Evolutionary conservation across 2,888 invertebrate genomes (phyloP).

Genomic region (Tachina lurida): DNA sequence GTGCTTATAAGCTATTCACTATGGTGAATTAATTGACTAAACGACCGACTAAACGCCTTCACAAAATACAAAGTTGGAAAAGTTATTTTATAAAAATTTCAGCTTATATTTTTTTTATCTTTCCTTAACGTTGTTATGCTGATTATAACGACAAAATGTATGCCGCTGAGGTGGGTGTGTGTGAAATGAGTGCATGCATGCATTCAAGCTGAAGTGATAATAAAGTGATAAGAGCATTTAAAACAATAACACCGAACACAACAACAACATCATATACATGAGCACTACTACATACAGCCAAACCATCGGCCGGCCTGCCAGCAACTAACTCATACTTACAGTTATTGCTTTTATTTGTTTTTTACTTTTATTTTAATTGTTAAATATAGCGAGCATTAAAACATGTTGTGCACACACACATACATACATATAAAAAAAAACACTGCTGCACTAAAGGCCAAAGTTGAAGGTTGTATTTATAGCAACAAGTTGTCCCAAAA

Average conservation of each 20-base stretch:
- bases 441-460: constrained; percentile 44
- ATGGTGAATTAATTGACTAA: constrained; percentile 67
- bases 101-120: background rate
- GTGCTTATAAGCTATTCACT: constrained; percentile 30
- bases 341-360: background rate
- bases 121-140: background rate
- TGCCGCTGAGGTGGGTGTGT: constrained; percentile 10
- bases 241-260: background rate
- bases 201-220: constrained; percentile 66
- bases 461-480: constrained; percentile 64
- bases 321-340: constrained; percentile 2
- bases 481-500: constrained; percentile 52
- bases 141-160: constrained; percentile 9
- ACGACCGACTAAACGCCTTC: constrained; percentile 70
- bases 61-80: constrained; percentile 56
- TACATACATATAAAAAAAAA: background rate
- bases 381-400: constrained; percentile 40
- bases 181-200: constrained; percentile 30
- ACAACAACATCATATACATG: background rate
- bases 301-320: background rate
- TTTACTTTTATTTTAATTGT: constrained; percentile 21
- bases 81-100: background rate
- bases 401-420: background rate
- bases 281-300: constrained; percentile 1
- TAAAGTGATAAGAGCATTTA: constrained; percentile 65